These are phyloP conservation scores for Cynopterus sphinx DNA, from an alignment of 2,797 vertebrate species.

Conservation along the genomic window DNA sequence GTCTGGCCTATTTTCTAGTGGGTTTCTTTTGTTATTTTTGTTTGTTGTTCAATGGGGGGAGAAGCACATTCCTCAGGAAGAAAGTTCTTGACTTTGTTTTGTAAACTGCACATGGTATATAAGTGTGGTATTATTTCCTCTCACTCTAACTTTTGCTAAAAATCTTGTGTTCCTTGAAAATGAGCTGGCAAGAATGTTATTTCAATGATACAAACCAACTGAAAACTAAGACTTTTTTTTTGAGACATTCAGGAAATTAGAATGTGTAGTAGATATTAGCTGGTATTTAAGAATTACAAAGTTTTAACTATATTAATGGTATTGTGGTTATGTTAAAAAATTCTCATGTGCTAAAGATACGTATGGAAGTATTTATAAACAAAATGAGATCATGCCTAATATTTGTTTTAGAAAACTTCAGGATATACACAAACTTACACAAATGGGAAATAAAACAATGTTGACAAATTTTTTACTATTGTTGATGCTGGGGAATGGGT, in stretches of 20 bases:
- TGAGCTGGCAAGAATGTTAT: not conserved
- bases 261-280: not conserved
- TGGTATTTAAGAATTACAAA: conserved; percentile 4
- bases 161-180: conserved; percentile 45
- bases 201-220: conserved; percentile 13
- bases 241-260: conserved; percentile 20
- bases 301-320: not conserved
- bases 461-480: not conserved
- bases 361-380: conserved; percentile 17
- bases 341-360: not conserved
- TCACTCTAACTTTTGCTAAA: not conserved
- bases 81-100: conserved; percentile 37
- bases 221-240: not conserved
- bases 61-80: not conserved
- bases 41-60: conserved; percentile 28
- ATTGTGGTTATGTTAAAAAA: conserved; percentile 24
- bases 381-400: conserved; percentile 13
- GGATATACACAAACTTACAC: not conserved
- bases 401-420: conserved; percentile 25
- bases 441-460: not conserved
- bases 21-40: not conserved
- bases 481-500: not conserved
- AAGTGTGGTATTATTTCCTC: not conserved
- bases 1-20: not conserved
- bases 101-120: not conserved